Evolutionary conservation across 2,888 invertebrate species (phyloP).

Genomic region (Watsonalla cultraria): DNA sequence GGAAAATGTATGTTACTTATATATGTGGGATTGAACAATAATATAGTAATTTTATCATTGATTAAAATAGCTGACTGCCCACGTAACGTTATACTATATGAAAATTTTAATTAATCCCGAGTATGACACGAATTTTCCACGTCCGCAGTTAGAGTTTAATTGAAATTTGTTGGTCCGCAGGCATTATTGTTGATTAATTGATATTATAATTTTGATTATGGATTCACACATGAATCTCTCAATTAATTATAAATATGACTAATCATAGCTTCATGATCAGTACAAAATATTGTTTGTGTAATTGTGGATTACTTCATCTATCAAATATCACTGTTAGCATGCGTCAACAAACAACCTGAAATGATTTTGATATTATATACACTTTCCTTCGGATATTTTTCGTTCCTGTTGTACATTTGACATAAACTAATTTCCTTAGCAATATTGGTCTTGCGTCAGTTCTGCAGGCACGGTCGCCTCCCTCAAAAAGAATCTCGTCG

Average conservation of each 20-base stretch:
- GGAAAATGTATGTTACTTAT: no score
- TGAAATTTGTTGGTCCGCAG: conserved; percentile 48
- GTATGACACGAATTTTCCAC: conserved; percentile 46
- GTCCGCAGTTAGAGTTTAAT: conserved; percentile 48
- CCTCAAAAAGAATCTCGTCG: conserved; percentile 68
- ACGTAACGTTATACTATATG: conserved; percentile 25
- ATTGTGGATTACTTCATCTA: no score
- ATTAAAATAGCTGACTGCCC: neutral
- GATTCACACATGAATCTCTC: conserved; percentile 6
- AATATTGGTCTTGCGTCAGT: conserved; percentile 77
- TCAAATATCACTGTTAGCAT: conserved; percentile 7
- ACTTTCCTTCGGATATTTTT: conserved; percentile 70
- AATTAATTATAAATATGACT: no score
- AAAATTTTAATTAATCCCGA: conserved; percentile 46
- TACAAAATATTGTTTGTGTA: no score
- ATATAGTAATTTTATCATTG: no score
- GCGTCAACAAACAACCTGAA: conserved; percentile 49
- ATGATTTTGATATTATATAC: conserved; percentile 68
- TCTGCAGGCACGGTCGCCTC: conserved; percentile 66
- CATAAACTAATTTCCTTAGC: conserved; percentile 78
- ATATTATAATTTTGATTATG: conserved; percentile 51
- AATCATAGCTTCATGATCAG: no score
- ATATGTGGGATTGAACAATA: no score
- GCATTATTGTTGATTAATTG: conserved; percentile 45
- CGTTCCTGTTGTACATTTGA: conserved; percentile 75